Base-by-base conservation (phyloP, 2,113 vertebrate genomes). In the Petroica traversi region DNA sequence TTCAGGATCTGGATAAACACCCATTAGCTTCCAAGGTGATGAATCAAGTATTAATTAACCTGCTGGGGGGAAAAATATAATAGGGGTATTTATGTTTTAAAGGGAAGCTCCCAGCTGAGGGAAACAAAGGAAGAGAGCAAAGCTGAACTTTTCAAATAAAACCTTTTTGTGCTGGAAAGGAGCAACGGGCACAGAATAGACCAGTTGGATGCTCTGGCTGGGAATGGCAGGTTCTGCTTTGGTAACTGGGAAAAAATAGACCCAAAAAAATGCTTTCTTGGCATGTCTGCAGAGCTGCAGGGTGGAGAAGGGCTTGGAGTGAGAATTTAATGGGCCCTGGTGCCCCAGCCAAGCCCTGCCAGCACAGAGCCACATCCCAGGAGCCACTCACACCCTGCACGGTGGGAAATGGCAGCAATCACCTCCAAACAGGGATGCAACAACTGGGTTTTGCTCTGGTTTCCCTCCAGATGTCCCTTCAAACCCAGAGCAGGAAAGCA, bases 21-120 rank as follows among this genome's bases (percentile, higher is more conserved):
- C 75, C 88, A 86, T 89, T 54, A 92, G 54, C 74, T 85, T 85
- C 69, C 3, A 4, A 96, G 87, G 92, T 89, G 85, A 95, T 76
- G 64, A 96, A 95, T 85, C 81, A 88, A 93, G 79, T 48, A 79
- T 85, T 94, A 95, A 96, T 89, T 92, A 95, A 93, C 74, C 49
- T 61, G 33, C 34, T 31, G 33, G 36, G 11, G 11, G 7, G 8
- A 3, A 0, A 11, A 38, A 55, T 36, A 64, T 28, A 57, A 63
- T 29, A 28, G 1, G 4, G 54, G 55, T 79, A 71, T 79, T 17
- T 64, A 85, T 69, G 49, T 83, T 95, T 88, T 51, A 82, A 87
- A 92, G 62, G 61, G 77, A 95, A 94, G 26, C 20, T 89, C 82
- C 80, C 54, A 75, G 73, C 57, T 55, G 51, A 86, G 67, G 41